phyloP scores from a whole-genome alignment of 2,888 invertebrate genomes.

The Tetragonisca angustula region DNA sequence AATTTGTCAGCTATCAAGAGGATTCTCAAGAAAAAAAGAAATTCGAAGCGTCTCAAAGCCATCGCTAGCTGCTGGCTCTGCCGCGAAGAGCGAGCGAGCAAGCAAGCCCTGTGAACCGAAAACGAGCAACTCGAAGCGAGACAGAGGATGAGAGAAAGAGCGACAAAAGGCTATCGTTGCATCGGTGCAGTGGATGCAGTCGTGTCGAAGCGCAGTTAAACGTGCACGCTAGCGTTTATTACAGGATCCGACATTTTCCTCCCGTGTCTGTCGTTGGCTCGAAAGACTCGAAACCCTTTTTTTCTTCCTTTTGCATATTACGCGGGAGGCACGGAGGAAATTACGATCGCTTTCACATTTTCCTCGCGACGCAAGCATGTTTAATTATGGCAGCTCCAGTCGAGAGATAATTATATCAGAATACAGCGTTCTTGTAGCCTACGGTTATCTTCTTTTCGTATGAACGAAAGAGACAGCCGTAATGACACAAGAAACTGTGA shows the following conservation, averaged over 20 bases:
- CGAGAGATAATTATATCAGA: not conserved
- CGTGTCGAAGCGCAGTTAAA: conserved; percentile 39
- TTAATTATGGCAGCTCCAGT: not conserved
- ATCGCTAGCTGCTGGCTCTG: conserved; percentile 60
- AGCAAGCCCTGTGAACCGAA: conserved; percentile 47
- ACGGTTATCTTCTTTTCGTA: not conserved
- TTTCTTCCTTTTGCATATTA: not conserved
- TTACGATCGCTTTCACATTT: not conserved
- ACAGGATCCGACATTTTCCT: conserved; percentile 13
- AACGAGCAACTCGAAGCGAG: conserved; percentile 34
- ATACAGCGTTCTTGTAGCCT: not conserved
- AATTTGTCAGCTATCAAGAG: too few species aligned
- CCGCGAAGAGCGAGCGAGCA: conserved; percentile 42
- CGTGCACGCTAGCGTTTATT: conserved; percentile 35
- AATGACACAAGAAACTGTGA: not conserved
- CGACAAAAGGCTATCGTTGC: conserved; percentile 41
- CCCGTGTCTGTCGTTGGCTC: not conserved
- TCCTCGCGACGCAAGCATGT: not conserved
- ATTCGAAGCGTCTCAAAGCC: conserved; percentile 28
- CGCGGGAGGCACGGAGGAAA: not conserved
- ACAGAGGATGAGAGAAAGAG: not conserved
- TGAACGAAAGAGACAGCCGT: not conserved
- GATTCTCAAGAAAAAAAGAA: too few species aligned
- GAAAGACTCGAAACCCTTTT: conserved; percentile 5
- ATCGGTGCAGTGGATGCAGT: conserved; percentile 51